Conservation (phyloP, 2,888 invertebrate genomes). For the Dexiosoma caninum region DNA sequence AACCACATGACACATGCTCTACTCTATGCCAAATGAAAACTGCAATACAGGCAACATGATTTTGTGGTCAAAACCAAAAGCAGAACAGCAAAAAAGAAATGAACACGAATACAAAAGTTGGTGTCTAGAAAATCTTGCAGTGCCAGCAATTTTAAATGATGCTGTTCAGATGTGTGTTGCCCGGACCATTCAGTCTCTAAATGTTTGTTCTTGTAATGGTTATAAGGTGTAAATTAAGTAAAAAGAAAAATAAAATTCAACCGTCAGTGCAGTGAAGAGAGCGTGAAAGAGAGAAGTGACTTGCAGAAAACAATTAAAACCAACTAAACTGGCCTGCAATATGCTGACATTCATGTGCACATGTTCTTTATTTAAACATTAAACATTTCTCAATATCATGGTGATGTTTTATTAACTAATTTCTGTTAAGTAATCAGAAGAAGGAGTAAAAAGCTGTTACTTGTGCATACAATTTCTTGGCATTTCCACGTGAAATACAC, state of each 20-base stretch:
- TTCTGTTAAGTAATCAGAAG: constrained; percentile 41
- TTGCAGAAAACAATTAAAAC: background rate
- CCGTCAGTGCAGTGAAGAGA: background rate
- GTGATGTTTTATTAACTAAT: constrained; percentile 49
- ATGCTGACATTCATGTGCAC: background rate
- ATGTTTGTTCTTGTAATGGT: background rate
- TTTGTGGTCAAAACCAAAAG: constrained; percentile 46
- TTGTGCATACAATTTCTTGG: constrained; percentile 15
- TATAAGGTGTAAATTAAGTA: constrained; percentile 60
- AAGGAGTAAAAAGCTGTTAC: background rate
- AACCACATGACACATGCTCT: constrained; percentile 61
- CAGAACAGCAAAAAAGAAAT: background rate
- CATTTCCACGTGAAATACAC: background rate
- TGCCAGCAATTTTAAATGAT: constrained; percentile 22
- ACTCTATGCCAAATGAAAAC: constrained; percentile 17
- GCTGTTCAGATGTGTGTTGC: background rate
- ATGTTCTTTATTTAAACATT: no score
- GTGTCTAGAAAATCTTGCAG: constrained; percentile 14
- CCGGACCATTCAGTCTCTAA: background rate
- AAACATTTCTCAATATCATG: constrained; percentile 34
- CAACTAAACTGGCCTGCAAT: background rate
- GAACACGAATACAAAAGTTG: background rate
- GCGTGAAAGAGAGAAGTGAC: background rate
- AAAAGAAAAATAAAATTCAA: constrained; percentile 20
- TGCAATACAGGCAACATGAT: constrained; percentile 52